phyloP scores from a whole-genome alignment of 2,888 invertebrate genomes.

The Thysanoteuthis rhombus region DNA sequence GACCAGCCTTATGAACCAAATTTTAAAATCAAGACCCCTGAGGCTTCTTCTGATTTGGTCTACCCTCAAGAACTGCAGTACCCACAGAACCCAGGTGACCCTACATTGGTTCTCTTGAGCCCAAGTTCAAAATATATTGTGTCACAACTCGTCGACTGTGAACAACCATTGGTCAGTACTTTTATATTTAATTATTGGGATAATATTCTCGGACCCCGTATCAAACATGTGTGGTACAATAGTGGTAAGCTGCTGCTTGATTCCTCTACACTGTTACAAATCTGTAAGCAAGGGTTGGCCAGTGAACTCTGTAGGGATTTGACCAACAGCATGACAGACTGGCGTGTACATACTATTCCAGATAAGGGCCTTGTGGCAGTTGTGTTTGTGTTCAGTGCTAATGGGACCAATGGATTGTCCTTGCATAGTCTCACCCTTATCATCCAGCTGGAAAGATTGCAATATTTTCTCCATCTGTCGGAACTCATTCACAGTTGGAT shows the following conservation, averaged over 20 bases:
- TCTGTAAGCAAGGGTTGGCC: conserved; percentile 61
- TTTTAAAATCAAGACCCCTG: background rate
- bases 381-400: conserved; percentile 62
- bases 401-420: conserved; percentile 49
- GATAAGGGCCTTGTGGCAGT: conserved; percentile 58
- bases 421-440: conserved; percentile 61
- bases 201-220: conserved; percentile 64
- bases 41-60: background rate
- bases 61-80: background rate
- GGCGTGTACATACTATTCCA: conserved; percentile 59
- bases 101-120: conserved; percentile 48
- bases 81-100: background rate
- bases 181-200: conserved; percentile 63
- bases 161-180: conserved; percentile 43
- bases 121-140: conserved; percentile 57
- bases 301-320: conserved; percentile 64
- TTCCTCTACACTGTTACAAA: conserved; percentile 47
- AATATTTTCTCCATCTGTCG: conserved; percentile 56
- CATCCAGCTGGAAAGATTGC: conserved; percentile 50
- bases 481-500: conserved; percentile 55
- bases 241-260: conserved; percentile 43
- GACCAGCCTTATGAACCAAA: background rate
- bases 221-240: conserved; percentile 60
- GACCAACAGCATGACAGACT: conserved; percentile 55
- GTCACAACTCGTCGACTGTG: conserved; percentile 44